Base-by-base conservation (phyloP, 2,113 vertebrate genomes). In the Etheostoma cragini region DNA sequence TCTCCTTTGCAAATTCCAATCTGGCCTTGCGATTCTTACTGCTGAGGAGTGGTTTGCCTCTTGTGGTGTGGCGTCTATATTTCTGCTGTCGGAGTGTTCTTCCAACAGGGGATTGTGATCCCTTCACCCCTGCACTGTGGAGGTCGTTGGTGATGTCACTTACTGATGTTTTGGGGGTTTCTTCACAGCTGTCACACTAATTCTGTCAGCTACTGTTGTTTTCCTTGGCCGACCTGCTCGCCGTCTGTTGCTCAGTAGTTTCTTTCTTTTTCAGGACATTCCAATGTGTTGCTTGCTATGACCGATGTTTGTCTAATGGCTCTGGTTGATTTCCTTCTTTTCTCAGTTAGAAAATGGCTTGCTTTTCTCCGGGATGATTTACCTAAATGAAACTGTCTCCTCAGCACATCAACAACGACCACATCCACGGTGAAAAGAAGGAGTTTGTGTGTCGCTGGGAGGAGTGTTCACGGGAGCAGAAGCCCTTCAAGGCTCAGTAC, bases 371-470 rank as follows among this genome's bases (percentile, higher is more conserved):
- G 22, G 24, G 16, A 33, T 24, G 26, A 26, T 0, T 78, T 46
- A 78, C 63, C 42, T 22, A 10, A 57, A 13, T 60, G 21, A 38
- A 58, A 30, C 53, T 88, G 30, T 84, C 71, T 57, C 70, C 78
- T 46, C 91, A 99, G 98, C 98, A 99, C 88, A 99, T 99, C 94
- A 99, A 98, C 94, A 99, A 99, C 0, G 98, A 99, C 77, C 98
- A 99, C 94, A 99, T 99, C 94, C 98, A 99, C 0, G 98, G 98
- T 19, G 98, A 99, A 93, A 99, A 98, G 95, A 99, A 99, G 93
- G 98, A 99, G 94, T 99, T 99, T 38, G 98, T 99, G 60, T 99
- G 98, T 87, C 98, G 96, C 87, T 99, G 98, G 98, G 96, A 97
- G 75, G 97, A 98, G 88, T 99, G 98, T 88, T 97, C 97, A 0